phyloP scores from a whole-genome alignment of 2,888 invertebrate genomes.

The Archips xylosteana region DNA sequence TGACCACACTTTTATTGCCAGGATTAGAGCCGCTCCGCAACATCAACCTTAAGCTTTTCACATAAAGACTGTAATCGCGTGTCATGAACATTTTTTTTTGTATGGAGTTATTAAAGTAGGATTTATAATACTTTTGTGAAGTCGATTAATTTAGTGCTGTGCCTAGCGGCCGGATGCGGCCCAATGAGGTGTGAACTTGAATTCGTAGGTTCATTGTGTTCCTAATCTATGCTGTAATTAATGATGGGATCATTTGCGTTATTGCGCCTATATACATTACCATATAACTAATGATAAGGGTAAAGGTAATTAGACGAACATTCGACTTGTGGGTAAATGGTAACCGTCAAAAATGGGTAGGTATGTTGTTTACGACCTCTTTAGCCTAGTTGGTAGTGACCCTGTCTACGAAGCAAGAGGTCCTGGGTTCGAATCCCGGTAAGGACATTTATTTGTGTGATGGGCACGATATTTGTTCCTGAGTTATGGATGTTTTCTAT shows the following conservation, averaged over 20 bases:
- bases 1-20: slow-evolving; percentile 65
- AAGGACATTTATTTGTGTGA: too few relatives aligned
- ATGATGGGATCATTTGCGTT: slow-evolving; percentile 19
- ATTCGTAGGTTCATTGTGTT: slow-evolving; percentile 25
- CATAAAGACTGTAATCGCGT: slow-evolving; percentile 44
- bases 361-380: too few relatives aligned
- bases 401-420: too few relatives aligned
- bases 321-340: too few relatives aligned
- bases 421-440: too few relatives aligned
- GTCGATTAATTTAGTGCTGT: slow-evolving; percentile 64
- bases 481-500: too few relatives aligned
- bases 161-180: slow-evolving; percentile 40
- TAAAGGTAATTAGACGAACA: background rate
- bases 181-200: slow-evolving; percentile 41
- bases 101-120: slow-evolving; percentile 72
- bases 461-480: too few relatives aligned
- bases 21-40: slow-evolving; percentile 58
- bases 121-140: slow-evolving; percentile 69
- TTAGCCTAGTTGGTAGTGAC: too few relatives aligned
- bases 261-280: background rate
- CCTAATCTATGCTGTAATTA: slow-evolving; percentile 32
- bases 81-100: slow-evolving; percentile 51
- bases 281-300: background rate
- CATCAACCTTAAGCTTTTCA: slow-evolving; percentile 37
- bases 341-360: too few relatives aligned